Evolutionary conservation across 2,888 invertebrate species (phyloP), one percentile per base, ranked within the genome.

Genomic region (Luperina nickerlii): DNA sequence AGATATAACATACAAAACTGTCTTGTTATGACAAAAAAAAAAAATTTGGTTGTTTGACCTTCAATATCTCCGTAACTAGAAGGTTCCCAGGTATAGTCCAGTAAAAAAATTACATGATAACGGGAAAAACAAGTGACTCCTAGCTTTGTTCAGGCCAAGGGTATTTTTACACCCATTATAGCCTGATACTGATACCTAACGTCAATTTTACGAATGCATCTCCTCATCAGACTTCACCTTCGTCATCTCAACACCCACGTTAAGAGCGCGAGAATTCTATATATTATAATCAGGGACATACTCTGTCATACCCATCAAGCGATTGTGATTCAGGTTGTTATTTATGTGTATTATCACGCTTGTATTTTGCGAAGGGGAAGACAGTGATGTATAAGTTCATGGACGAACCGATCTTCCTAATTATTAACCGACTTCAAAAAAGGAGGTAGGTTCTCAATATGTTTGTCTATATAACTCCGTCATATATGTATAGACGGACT

Each of bases 231-330:
- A 15, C 38, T 24, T 7, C 27, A 51, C 42, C 32, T 70, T 54
- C 85, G 80, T 79, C 81, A 70, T 78, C 38, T 71, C n/a, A 0
- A 38, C 84, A 57, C 80, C 79, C 68, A 81, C 84, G 32, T 27
- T 4, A 32, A n/a, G 0, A 71, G 2, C 45, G 65, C 76, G 57
- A 79, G 7, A 5, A 9, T 62, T 51, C 85, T 85, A 84, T 84
- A 71, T 62, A 54, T 84, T n/a, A n/a, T n/a, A 81, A 85, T 54
- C 80, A 71, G 85, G 70, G 70, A 18, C 81, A 27, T 15, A 68
- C 65, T 79, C 60, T 32, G 70, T 80, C 81, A 84, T 79, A 79
- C n/a, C n/a, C 54, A 48, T 70, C 63, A 51, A 24, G 18, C 15
- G 24, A 62, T 79, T 54, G 38, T 80, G 81, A 81, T 70, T 84